Conservation (phyloP, 2,888 invertebrate species). For the Molorchus minor region DNA sequence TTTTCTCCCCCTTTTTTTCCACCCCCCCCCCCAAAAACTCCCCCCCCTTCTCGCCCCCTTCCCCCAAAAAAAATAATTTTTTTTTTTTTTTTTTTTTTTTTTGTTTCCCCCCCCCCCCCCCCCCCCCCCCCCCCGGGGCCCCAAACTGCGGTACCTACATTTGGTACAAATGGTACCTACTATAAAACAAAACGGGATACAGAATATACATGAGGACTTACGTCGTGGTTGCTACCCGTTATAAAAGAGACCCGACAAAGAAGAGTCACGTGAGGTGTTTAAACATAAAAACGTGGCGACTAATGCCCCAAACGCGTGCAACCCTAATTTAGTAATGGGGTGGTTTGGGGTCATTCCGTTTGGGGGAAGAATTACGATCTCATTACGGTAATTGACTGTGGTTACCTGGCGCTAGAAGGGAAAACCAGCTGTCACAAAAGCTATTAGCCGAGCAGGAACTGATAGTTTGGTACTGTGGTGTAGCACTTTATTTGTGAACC, state of each 20-base stretch:
- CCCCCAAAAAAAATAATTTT: no score
- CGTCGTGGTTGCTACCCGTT: conserved; percentile 1
- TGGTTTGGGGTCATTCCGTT: conserved; percentile 42
- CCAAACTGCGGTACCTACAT: no score
- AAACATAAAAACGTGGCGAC: conserved; percentile 45
- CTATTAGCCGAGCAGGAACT: conserved; percentile 22
- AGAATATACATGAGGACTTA: neutral
- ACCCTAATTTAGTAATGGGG: conserved; percentile 51
- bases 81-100: no score
- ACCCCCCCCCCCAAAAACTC: no score
- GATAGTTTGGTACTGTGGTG: conserved; percentile 17
- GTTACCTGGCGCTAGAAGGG: conserved; percentile 35
- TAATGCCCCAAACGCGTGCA: conserved; percentile 48
- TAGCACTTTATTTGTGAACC: conserved; percentile 17
- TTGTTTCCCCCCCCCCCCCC: no score
- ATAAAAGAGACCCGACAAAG: neutral
- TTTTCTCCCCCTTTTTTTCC: no score
- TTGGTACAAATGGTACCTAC: no score
- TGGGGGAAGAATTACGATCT: conserved; percentile 50
- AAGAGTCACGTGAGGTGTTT: conserved; percentile 46
- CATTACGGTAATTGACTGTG: conserved; percentile 50
- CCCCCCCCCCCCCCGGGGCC: no score
- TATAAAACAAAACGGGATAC: no score
- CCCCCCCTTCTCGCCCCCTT: no score
- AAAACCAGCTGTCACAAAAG: conserved; percentile 25